These are phyloP conservation scores for Microplitis manilae DNA, from an alignment of 2,888 invertebrate species.

Conservation along the genomic window DNA sequence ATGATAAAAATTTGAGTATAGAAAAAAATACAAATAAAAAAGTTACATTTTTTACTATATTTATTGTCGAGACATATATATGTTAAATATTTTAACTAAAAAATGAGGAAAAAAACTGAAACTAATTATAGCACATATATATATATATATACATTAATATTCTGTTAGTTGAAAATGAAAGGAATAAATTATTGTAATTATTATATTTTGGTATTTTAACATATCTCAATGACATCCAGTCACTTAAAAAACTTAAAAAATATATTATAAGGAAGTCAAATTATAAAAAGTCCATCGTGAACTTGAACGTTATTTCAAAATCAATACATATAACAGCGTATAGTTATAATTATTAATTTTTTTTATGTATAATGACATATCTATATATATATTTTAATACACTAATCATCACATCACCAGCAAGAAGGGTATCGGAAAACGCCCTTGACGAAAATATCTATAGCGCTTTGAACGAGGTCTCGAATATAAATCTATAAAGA, in stretches of 20 bases:
- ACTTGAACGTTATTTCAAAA: no score
- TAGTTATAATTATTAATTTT: no score
- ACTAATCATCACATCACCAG: no score
- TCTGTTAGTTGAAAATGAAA: not conserved
- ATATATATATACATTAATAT: not conserved
- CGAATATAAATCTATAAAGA: no score
- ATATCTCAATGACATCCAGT: not conserved
- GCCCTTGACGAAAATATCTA: not conserved
- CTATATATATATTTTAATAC: no score
- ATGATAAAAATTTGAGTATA: not conserved
- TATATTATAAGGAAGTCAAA: not conserved
- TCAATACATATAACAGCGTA: no score
- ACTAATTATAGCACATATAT: not conserved
- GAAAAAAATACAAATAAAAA: not conserved
- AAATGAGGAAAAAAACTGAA: not conserved
- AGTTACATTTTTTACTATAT: no score
- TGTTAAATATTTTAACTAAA: no score
- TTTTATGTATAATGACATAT: no score
- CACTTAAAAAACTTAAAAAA: not conserved
- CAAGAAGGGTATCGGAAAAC: no score
- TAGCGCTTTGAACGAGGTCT: not conserved
- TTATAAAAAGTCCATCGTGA: no score
- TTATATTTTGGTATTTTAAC: not conserved
- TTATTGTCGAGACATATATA: no score
- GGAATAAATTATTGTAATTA: not conserved